These are phyloP conservation scores for Chloroceryle aenea DNA, from an alignment of 2,113 vertebrate genomes.

Conservation along the genomic window DNA sequence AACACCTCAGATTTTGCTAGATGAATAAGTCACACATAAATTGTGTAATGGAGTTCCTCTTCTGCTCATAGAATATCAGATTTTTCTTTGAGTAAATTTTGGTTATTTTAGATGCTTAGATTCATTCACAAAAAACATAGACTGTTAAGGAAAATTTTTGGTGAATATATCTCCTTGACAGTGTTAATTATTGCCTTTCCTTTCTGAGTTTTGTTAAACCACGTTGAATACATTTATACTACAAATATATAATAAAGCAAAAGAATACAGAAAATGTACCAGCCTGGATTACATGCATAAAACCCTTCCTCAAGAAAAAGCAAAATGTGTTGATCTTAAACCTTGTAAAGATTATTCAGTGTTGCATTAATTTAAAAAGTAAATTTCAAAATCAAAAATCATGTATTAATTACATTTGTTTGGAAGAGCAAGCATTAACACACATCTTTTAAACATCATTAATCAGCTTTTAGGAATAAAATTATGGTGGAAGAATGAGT, in stretches of 20 bases:
- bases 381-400: background rate
- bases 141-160: background rate
- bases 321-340: background rate
- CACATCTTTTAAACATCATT: conserved; percentile 20
- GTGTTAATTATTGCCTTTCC: background rate
- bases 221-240: background rate
- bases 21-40: background rate
- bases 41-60: background rate
- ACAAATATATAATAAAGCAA: background rate
- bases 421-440: background rate
- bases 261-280: background rate
- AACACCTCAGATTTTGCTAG: background rate
- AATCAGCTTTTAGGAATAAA: conserved; percentile 29
- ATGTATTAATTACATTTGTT: conserved; percentile 4
- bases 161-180: background rate
- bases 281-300: background rate
- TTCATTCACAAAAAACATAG: background rate
- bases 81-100: background rate
- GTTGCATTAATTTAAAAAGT: background rate
- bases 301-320: background rate
- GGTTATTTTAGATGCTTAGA: background rate
- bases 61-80: background rate
- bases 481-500: background rate
- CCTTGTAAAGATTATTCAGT: background rate
- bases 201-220: background rate